Evolutionary conservation across 2,113 vertebrate species (phyloP).

Genomic region (Spilogale gracilis): DNA sequence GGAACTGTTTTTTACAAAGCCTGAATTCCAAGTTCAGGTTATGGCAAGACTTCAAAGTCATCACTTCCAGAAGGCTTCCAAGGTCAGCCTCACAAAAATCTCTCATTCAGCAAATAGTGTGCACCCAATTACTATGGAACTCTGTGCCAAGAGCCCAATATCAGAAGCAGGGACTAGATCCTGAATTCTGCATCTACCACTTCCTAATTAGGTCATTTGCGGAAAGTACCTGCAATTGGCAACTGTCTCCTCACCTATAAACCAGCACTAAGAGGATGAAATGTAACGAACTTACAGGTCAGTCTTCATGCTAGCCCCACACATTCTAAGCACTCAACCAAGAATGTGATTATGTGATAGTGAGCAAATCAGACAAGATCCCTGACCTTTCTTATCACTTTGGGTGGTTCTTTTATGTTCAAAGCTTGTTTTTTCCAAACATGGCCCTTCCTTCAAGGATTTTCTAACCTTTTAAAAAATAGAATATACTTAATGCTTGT

Average conservation of each 20-base stretch:
- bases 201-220: constrained; percentile 26
- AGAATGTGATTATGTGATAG: background rate
- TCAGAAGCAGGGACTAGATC: background rate
- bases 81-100: constrained; percentile 35
- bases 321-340: background rate
- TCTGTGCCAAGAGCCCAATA: background rate
- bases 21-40: constrained; percentile 55
- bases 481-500: background rate
- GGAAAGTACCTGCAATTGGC: background rate
- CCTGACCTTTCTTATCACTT: background rate
- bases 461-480: background rate
- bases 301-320: background rate
- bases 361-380: background rate
- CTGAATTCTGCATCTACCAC: background rate
- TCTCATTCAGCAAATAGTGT: constrained; percentile 29
- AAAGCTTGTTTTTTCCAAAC: background rate
- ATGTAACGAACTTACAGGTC: constrained; percentile 6
- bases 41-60: constrained; percentile 61
- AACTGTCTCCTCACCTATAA: constrained; percentile 41
- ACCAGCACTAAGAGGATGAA: constrained; percentile 38
- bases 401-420: background rate
- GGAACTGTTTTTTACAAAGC: background rate
- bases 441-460: background rate
- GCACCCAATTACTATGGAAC: background rate
- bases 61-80: constrained; percentile 49